These are phyloP conservation scores for Drosophila borealis DNA, from an alignment of 2,888 invertebrate genomes.

Conservation along the genomic window DNA sequence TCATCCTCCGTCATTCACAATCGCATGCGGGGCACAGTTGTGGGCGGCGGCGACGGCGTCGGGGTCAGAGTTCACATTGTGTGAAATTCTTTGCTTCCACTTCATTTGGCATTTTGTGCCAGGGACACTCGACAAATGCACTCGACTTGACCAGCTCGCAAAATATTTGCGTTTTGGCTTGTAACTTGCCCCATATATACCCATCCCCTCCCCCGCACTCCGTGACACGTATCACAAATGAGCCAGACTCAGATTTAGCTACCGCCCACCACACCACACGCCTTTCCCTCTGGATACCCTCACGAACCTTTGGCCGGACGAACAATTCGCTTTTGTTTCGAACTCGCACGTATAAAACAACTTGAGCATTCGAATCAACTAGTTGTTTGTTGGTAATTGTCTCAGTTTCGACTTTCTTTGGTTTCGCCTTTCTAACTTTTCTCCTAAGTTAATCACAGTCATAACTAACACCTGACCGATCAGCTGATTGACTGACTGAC, in stretches of 20 bases:
- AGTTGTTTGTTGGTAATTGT: background rate
- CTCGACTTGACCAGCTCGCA: constrained; percentile 61
- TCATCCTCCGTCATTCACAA: constrained; percentile 51
- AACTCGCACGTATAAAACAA: background rate
- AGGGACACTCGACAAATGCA: constrained; percentile 64
- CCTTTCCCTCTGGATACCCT: too few species aligned
- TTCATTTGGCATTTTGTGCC: constrained; percentile 75
- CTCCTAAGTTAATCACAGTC: too few species aligned
- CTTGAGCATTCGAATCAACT: background rate
- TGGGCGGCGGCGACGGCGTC: too few species aligned
- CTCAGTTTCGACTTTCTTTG: background rate
- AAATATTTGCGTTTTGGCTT: constrained; percentile 54
- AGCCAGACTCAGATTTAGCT: constrained; percentile 17
- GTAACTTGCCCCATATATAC: too few species aligned
- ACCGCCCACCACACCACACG: background rate
- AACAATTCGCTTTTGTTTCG: too few species aligned
- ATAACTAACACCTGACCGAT: too few species aligned
- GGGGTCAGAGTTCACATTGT: constrained; percentile 63
- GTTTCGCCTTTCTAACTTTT: too few species aligned
- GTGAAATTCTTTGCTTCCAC: constrained; percentile 76
- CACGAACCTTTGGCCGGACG: too few species aligned
- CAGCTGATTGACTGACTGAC: background rate
- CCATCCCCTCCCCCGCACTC: background rate
- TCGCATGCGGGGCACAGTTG: constrained; percentile 19
- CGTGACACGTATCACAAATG: constrained; percentile 19